Evolutionary conservation across 2,113 vertebrate genomes (phyloP), one percentile per base, ranked within the genome.

Genomic region (Danionella cerebrum): DNA sequence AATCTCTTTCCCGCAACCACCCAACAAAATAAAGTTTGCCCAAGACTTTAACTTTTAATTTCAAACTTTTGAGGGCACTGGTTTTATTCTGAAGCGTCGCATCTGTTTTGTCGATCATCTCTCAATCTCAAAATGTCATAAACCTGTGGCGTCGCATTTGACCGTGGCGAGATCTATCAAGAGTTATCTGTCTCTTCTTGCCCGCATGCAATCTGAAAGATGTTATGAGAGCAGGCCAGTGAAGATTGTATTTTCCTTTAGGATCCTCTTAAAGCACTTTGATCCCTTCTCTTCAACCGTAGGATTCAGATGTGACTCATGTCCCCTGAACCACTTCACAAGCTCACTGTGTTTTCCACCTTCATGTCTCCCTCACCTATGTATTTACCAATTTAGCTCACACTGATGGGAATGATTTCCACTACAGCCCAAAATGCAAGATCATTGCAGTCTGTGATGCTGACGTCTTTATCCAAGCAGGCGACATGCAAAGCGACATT

Each of bases 251-350:
- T 67, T 50, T 62, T 50, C 67, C 50, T 55, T 70, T 33, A 53
- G 42, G 33, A 60, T 47, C 41, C 33, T 41, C 10, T 24, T 62
- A 62, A 63, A 68, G 67, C 55, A 24, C 51, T 70, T 70, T 57
- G 50, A 54, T 70, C 29, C 29, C 21, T 3, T 60, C 21, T 60
- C 55, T 53, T 70, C 35, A 44, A 51, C 41, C 35, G 12, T 51
- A 21, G 50, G 67, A 63, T 70, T 71, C 57, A 36, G 19, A 14
- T 10, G 13, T 70, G 70, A 51, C 45, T 76, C 48, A 52, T 42
- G 44, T 68, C 39, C 25, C 50, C 42, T 67, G 24, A 31, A 48
- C 13, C 29, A 64, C 22, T 11, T 53, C 12, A n/a, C n/a, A n/a
- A n/a, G n/a, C n/a, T n/a, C n/a, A n/a, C n/a, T n/a, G n/a, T n/a